Evolutionary conservation across 2,888 invertebrate species (phyloP), one percentile per base, ranked within the genome.

Genomic region (Eristalis intricaria): DNA sequence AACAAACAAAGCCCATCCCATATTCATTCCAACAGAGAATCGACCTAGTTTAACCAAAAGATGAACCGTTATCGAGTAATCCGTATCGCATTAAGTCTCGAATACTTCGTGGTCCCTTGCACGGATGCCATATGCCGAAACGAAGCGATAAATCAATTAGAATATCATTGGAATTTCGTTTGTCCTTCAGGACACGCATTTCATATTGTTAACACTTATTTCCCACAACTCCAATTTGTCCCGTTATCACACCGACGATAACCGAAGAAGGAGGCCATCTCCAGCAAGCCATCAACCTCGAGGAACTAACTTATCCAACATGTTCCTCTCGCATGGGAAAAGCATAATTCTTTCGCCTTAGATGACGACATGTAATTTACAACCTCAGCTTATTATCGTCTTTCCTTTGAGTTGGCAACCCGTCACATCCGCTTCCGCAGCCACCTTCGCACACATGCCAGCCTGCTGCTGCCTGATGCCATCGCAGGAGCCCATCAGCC

Each of bases 291-390:
- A 81, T 81, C 84, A 84, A 75, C 66, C 81, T 76, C 73, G 73
- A 81, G 68, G 63, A 85, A 76, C 70, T 66, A 80, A 84, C 80
- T 75, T 80, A 81, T 84, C 75, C 70, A 23, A 64, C 66, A 15
- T n/a, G 23, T 13, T 63, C 23, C 43, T 35, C 29, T 32, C 60
- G 35, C 15, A 43, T 43, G 58, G 23, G 65, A 70, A 60, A 78
- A 70, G 79, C 66, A 85, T 81, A 77, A 79, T 79, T 83, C 77
- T 75, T 75, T 79, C 50, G 71, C 83, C 83, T 83, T 83, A 87
- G 79, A 87, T 83, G 74, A 82, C 71, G 81, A 84, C 73, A 82
- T 80, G 73, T 87, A 89, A 86, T 89, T 89, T 86, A 87, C 77
- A 86, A 87, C 83, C 74, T 84, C 71, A 77, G 83, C 84, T 86